These are phyloP conservation scores for Zonitis immaculata DNA, from an alignment of 2,888 invertebrate species.

Conservation along the genomic window DNA sequence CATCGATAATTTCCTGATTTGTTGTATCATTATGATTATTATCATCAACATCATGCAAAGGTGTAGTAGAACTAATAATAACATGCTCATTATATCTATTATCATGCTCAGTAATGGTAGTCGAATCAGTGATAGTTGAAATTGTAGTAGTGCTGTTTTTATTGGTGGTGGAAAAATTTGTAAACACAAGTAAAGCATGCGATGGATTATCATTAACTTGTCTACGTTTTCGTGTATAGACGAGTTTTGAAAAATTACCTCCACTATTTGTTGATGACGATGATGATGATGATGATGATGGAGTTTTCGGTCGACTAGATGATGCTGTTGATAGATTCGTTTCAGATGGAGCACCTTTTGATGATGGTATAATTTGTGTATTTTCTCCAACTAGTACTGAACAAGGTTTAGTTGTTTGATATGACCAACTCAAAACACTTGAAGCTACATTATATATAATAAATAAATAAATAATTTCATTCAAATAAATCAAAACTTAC, in stretches of 20 bases:
- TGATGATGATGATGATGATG: constrained; percentile 47
- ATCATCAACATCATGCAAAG: constrained; percentile 41
- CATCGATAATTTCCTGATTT: constrained; percentile 26
- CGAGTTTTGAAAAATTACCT: constrained; percentile 51
- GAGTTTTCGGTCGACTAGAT: constrained; percentile 60
- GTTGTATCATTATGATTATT: too few species aligned
- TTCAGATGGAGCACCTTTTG: constrained; percentile 63
- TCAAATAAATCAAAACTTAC: constrained; percentile 57
- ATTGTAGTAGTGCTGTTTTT: constrained; percentile 12
- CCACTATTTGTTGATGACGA: too few species aligned
- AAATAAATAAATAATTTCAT: constrained; percentile 36
- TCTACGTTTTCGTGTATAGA: constrained; percentile 65
- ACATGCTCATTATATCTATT: constrained; percentile 37
- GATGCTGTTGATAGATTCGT: constrained; percentile 68
- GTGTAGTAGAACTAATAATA: constrained; percentile 33
- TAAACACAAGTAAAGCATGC: constrained; percentile 44
- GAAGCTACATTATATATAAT: constrained; percentile 54
- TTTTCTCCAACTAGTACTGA: constrained; percentile 79
- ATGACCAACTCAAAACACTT: constrained; percentile 80
- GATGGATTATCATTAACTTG: constrained; percentile 46
- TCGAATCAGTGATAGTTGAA: constrained; percentile 28
- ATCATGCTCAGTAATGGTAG: constrained; percentile 39
- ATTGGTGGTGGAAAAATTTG: constrained; percentile 14
- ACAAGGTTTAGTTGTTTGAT: constrained; percentile 77
- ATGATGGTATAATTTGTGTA: constrained; percentile 62